Base-by-base conservation (phyloP, 2,113 vertebrate genomes). In the Thunnus maccoyii region DNA sequence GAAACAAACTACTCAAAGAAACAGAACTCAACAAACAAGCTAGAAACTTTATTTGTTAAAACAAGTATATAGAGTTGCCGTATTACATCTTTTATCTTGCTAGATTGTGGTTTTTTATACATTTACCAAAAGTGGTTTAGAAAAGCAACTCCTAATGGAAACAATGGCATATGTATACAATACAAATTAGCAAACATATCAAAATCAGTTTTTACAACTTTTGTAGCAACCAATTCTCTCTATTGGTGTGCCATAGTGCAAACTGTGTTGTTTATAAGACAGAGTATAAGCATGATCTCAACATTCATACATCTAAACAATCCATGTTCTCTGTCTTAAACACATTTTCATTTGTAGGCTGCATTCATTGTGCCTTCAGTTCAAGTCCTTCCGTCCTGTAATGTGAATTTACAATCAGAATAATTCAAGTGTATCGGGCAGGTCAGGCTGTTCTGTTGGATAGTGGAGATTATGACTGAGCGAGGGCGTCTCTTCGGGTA, bases 201-300 rank as follows among this genome's bases (percentile, higher is more conserved):
- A 96, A 97, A 96, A 96, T 97, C 95, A 91, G 94, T 96, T 96
- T 97, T 96, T 97, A 97, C 96, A 97, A 92, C 96, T 95, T 96
- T 96, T 96, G 95, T 95, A 97, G 97, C 94, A 96, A 97, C 96
- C 95, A 96, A 95, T 95, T 95, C 91, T 95, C 94, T 95, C 92
- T 93, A 94, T 97, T 96, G 96, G 96, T 95, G 96, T 95, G 94
- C 94, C 95, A 94, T 96, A 97, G 97, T 97, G 96, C 97, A 97
- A 97, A 97, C 74, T 95, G 95, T 94, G 94, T 93, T 93, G 92
- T 96, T 96, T 91, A 93, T 94, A 95, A 95, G 94, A 95, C 95
- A 96, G 94, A 88, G 85, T 92, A 94, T 87, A 93, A 90, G 90
- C 93, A 78, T 84, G 90, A 90, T 89, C 84, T 94, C 92, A 88